Evolutionary conservation across 2,113 vertebrate species (phyloP).

Genomic region (Aegypius monachus): DNA sequence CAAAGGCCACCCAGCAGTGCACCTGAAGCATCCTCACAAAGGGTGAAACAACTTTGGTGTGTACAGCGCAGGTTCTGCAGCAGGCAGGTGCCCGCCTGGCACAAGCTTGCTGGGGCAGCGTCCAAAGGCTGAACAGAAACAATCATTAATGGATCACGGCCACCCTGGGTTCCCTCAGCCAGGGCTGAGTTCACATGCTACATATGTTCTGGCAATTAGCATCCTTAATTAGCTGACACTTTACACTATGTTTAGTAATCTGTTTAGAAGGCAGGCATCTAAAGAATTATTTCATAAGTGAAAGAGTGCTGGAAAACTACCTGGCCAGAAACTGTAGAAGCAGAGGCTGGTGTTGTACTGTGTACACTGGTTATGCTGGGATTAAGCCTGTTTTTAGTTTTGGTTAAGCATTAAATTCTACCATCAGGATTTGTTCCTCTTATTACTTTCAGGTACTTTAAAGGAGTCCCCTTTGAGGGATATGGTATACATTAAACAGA

Average conservation of each 20-base stretch:
- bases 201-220: not conserved
- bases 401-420: not conserved
- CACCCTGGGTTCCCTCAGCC: not conserved
- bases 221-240: not conserved
- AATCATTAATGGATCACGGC: not conserved
- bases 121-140: not conserved
- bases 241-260: not conserved
- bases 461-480: not conserved
- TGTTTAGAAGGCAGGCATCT: not conserved
- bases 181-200: not conserved
- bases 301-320: not conserved
- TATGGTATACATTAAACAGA: not conserved
- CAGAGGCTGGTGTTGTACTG: not conserved
- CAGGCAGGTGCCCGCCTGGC: too few relatives aligned
- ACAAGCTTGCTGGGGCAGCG: accelerated
- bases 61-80: not conserved
- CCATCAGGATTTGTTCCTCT: not conserved
- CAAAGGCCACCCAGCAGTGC: not conserved
- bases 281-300: not conserved
- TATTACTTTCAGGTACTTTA: not conserved
- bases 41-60: accelerated
- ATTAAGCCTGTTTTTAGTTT: not conserved
- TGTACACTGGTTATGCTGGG: not conserved
- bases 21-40: not conserved
- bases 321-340: not conserved